Evolutionary conservation across 2,797 vertebrate genomes (phyloP), one percentile per base, ranked within the genome.

Genomic region (Gallinago nigripennis): DNA sequence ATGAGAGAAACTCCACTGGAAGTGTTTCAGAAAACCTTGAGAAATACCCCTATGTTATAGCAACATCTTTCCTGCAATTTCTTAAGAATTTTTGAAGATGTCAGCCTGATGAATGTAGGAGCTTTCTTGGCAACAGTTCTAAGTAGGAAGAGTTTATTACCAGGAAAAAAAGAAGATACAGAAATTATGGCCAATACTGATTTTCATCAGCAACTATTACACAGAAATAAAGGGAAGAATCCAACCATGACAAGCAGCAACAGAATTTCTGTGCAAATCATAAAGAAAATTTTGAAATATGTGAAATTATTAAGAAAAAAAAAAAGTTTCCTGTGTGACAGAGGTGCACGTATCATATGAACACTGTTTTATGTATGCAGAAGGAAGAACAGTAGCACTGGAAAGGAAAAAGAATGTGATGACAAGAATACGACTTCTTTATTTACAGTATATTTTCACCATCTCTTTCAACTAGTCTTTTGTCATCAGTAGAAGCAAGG

Each of bases 191-290:
- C 50, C 24, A 63, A 48, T 3, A 45, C 12, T 4, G 6, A 57
- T 76, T 91, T 85, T 64, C 57, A 53, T 66, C 37, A 70, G n/a
- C 17, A 79, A 24, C 9, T 13, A 35, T 66, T 65, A 12, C 6
- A 39, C 23, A 82, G 25, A 91, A 48, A 86, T 71, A 56, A 92
- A 89, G 90, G 82, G 51, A 89, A 89, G 43, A 72, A 77, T 61
- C 39, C 56, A 80, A 9, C 5, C 20, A 41, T 4, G 12, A 25
- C 9, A 61, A 76, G 16, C 6, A 60, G 16, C 6, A 56, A 21
- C 3, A 64, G 50, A 69, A 57, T 48, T 90, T 51, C 54, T 31
- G 20, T 46, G 27, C 3, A 71, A 89, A 65, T 61, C 24, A 27
- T 8, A 33, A 73, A 90, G 45, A 28, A 82, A 54, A 27, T 39